phyloP scores from a whole-genome alignment of 2,888 invertebrate genomes.

The Pachymerium ferrugineum region DNA sequence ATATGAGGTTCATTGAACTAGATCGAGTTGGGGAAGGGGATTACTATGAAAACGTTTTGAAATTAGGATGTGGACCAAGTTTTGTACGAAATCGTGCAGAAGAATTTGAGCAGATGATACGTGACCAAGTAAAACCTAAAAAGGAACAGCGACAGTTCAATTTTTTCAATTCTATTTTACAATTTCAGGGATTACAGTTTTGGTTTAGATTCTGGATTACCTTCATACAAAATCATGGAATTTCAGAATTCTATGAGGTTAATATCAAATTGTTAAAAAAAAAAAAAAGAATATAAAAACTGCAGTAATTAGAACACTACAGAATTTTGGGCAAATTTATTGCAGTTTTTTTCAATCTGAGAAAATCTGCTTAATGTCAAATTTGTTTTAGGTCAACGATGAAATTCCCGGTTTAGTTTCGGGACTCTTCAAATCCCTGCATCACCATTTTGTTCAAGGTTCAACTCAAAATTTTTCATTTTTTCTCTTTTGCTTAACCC shows the following conservation, averaged over 20 bases:
- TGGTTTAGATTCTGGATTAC: not conserved
- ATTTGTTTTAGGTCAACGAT: not conserved
- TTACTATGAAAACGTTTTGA: not conserved
- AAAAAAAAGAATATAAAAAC: too few relatives aligned
- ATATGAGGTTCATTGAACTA: not conserved
- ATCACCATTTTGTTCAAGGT: not conserved
- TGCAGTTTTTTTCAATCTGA: too few relatives aligned
- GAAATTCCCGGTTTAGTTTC: not conserved
- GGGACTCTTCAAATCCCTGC: not conserved
- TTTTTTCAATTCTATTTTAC: not conserved
- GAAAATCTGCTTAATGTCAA: too few relatives aligned
- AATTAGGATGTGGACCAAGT: not conserved
- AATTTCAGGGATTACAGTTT: not conserved
- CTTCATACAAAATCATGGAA: not conserved
- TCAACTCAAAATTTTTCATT: not conserved
- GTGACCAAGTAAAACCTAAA: not conserved
- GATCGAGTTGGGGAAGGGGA: too few relatives aligned
- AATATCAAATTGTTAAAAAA: too few relatives aligned
- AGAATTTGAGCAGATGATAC: not conserved
- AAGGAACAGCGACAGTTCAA: not conserved
- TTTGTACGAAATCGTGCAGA: not conserved
- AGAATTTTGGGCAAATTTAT: too few relatives aligned
- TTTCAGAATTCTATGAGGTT: not conserved
- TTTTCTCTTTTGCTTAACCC: not conserved
- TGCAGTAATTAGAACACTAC: too few relatives aligned